Evolutionary conservation across 2,888 invertebrate species (phyloP).

Genomic region (Serrognathus titanus): DNA sequence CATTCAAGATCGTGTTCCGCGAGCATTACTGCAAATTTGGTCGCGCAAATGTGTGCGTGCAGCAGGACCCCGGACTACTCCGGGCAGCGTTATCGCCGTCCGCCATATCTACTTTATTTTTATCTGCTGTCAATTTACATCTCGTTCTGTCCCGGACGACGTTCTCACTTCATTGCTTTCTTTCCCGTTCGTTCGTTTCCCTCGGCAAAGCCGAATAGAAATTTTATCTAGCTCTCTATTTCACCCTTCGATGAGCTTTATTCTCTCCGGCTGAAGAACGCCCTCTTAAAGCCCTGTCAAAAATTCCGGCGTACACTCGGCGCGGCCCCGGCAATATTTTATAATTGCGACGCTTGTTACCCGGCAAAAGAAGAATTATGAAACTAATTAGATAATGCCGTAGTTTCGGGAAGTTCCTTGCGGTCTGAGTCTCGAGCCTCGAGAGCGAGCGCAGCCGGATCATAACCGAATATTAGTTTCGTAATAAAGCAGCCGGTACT

Average conservation of each 20-base stretch:
- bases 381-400: slow-evolving; percentile 21
- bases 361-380: slow-evolving; percentile 6
- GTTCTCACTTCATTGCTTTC: slow-evolving; percentile 29
- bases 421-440: neutral
- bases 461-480: slow-evolving; percentile 19
- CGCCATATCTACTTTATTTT: slow-evolving; percentile 27
- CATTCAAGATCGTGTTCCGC: slow-evolving; percentile 15
- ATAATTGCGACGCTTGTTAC: slow-evolving; percentile 14
- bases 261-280: slow-evolving; percentile 4
- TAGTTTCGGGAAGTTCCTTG: slow-evolving; percentile 8
- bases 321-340: slow-evolving; percentile 10
- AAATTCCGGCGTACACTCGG: neutral
- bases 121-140: slow-evolving; percentile 36
- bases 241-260: slow-evolving; percentile 20
- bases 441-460: slow-evolving; percentile 5
- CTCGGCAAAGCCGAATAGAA: slow-evolving; percentile 9
- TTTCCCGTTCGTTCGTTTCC: neutral
- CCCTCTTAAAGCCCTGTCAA: slow-evolving; percentile 11
- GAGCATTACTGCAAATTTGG: slow-evolving; percentile 26
- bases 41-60: slow-evolving; percentile 22
- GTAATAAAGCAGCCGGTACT: slow-evolving; percentile 10
- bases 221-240: slow-evolving; percentile 26
- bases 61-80: neutral
- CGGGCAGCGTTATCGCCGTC: slow-evolving; percentile 22
- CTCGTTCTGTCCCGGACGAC: slow-evolving; percentile 28